phyloP scores from a whole-genome alignment of 2,113 vertebrate genomes.

The Phylloscopus trochilus region DNA sequence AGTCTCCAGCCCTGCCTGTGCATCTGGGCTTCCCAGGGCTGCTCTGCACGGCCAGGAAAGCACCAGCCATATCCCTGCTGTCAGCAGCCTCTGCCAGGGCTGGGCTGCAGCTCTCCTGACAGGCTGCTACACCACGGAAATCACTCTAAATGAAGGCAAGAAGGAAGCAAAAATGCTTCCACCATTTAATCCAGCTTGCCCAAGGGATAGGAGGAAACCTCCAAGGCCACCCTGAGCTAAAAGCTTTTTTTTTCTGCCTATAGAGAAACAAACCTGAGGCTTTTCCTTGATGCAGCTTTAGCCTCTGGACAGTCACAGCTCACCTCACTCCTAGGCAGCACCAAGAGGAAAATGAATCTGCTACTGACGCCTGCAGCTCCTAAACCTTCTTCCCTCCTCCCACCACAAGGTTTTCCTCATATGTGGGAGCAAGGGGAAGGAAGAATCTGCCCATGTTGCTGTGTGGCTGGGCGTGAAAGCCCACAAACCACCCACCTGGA shows the following conservation, averaged over 20 bases:
- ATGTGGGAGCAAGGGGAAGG: background rate
- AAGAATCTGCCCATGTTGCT: background rate
- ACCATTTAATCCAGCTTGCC: background rate
- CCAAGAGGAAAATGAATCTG: background rate
- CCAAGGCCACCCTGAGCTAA: accelerated
- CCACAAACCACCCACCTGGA: background rate
- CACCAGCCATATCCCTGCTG: background rate
- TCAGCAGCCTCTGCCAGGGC: background rate
- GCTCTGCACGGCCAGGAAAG: background rate
- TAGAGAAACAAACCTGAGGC: background rate
- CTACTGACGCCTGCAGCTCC: background rate
- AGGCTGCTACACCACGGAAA: background rate
- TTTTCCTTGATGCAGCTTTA: background rate
- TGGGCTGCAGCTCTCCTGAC: background rate
- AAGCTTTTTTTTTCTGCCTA: background rate
- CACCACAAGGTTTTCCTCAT: accelerated
- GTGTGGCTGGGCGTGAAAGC: accelerated
- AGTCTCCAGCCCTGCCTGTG: accelerated
- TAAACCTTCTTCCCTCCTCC: background rate
- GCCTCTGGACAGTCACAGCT: background rate
- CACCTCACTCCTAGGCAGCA: background rate
- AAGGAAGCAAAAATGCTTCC: background rate
- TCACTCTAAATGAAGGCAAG: background rate
- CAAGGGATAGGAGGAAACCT: background rate
- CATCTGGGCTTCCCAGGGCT: background rate